A percentile compares a stretch with the other conserved stretches of the same genome.
Evolutionary conservation across 2,888 invertebrate species (phyloP).

Genomic region (Tetragonula carbonaria): DNA sequence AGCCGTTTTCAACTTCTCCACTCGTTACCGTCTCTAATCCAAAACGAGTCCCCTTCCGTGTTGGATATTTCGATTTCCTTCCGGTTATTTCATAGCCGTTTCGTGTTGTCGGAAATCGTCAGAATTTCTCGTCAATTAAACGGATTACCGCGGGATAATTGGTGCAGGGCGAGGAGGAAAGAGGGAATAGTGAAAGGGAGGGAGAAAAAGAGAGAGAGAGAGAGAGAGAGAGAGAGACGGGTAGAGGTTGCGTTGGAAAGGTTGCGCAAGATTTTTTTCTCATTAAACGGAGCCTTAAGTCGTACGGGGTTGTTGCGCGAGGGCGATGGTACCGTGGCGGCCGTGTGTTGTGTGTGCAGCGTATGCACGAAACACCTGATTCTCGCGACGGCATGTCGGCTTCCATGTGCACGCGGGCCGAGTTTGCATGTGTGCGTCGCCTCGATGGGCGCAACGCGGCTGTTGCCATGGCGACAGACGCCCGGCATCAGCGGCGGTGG

Average conservation of each 20-base stretch:
- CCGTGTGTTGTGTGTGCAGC: constrained; percentile 26
- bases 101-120: constrained; percentile 2
- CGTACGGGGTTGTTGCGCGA: constrained; percentile 41
- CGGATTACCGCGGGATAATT: constrained; percentile 33
- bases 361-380: constrained; percentile 63
- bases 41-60: background rate
- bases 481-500: constrained; percentile 84
- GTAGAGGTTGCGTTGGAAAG: background rate
- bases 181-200: background rate
- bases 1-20: background rate
- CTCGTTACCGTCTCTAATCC: background rate
- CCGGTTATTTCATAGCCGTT: constrained; percentile 1
- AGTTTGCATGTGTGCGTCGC: constrained; percentile 57
- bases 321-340: constrained; percentile 49
- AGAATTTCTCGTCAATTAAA: constrained; percentile 39
- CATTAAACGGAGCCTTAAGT: constrained; percentile 20
- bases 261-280: constrained; percentile 25
- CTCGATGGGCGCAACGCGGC: constrained; percentile 83
- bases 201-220: no score
- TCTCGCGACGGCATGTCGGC: constrained; percentile 56
- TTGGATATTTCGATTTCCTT: background rate
- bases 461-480: constrained; percentile 85
- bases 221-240: background rate
- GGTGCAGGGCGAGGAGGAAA: background rate
- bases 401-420: constrained; percentile 46